Evolutionary conservation across 1,140 invertebrate genomes (phyloP).

Genomic region (Piezodorus guildinii): DNA sequence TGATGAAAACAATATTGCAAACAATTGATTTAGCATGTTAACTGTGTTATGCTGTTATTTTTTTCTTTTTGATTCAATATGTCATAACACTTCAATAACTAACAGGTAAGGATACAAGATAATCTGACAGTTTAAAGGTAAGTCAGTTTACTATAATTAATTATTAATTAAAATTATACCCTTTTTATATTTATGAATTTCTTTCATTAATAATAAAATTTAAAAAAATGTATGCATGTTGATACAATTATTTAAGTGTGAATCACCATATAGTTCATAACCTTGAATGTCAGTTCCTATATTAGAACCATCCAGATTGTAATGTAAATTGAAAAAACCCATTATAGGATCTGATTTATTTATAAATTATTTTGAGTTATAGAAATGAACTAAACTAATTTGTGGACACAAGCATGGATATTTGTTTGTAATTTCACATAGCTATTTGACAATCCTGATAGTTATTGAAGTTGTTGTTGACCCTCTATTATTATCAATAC

Average conservation of each 20-base stretch:
- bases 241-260: background rate
- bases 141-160: background rate
- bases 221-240: conserved; percentile 1
- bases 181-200: background rate
- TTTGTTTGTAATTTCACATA: background rate
- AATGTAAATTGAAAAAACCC: background rate
- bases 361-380: too few species aligned
- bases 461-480: conserved; percentile 21
- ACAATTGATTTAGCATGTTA: conserved; percentile 6
- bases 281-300: background rate
- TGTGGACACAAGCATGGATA: background rate
- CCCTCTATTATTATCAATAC: background rate
- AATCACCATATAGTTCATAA: too few species aligned
- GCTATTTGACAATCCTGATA: conserved; percentile 13
- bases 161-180: background rate
- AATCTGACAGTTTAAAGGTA: conserved; percentile 3
- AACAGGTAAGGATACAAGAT: conserved; percentile 20
- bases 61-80: conserved; percentile 3
- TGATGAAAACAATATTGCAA: conserved; percentile 3
- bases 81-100: conserved; percentile 22
- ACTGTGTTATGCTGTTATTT: background rate
- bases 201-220: background rate
- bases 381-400: background rate
- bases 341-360: background rate
- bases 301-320: background rate